These are phyloP conservation scores for Gasterosteus aculeatus DNA, from an alignment of 2,113 vertebrate genomes.

Conservation along the genomic window DNA sequence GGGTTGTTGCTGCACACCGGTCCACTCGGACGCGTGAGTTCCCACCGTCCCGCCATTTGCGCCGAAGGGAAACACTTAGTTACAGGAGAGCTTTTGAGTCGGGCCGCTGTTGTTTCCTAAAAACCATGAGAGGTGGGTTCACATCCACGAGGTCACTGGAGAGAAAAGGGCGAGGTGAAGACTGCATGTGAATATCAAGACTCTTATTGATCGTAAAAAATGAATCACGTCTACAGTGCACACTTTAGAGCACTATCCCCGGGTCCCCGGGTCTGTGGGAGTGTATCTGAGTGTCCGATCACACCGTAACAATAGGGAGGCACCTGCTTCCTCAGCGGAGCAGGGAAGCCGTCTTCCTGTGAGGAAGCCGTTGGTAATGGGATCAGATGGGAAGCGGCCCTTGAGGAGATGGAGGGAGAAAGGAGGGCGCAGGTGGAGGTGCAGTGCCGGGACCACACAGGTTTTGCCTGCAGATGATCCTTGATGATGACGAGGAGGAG, in stretches of 20 bases:
- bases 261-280: constrained; percentile 71
- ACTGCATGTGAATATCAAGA: constrained; percentile 49
- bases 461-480: background rate
- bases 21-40: background rate
- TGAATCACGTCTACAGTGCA: constrained; percentile 21
- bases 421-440: constrained; percentile 34
- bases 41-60: constrained; percentile 53
- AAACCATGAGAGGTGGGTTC: constrained; percentile 57
- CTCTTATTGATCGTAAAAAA: constrained; percentile 40
- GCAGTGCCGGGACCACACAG: background rate
- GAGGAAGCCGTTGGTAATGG: constrained; percentile 79
- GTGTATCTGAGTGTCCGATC: constrained; percentile 74
- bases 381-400: constrained; percentile 63
- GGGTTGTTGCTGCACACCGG: background rate
- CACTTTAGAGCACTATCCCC: constrained; percentile 14
- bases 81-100: constrained; percentile 61
- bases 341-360: constrained; percentile 79
- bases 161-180: background rate
- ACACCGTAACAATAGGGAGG: constrained; percentile 81
- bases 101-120: constrained; percentile 73
- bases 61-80: constrained; percentile 68
- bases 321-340: constrained; percentile 82
- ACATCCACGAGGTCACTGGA: constrained; percentile 54
- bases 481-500: background rate
- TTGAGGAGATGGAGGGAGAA: constrained; percentile 39